Conservation (phyloP, 2,888 invertebrate species). For the Emmelina monodactyla region DNA sequence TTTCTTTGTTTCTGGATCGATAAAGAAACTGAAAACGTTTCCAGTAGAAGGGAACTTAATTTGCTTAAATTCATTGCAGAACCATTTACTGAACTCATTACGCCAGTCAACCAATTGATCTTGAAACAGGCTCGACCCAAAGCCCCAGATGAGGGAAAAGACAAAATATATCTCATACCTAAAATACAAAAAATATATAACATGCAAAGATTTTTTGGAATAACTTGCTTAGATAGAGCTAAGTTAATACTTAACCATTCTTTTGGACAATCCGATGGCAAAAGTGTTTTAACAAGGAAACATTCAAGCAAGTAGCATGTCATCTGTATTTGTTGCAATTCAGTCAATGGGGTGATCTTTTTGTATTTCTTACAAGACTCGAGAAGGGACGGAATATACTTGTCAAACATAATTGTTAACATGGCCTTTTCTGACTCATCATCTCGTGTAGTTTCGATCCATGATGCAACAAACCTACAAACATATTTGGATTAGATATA, state of each 20-base stretch:
- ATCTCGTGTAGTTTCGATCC: conserved; percentile 81
- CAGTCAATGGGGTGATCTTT: conserved; percentile 89
- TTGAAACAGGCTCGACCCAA: conserved; percentile 90
- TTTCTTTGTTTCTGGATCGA: conserved; percentile 85
- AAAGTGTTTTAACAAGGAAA: conserved; percentile 79
- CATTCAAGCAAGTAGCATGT: conserved; percentile 87
- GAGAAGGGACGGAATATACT: conserved; percentile 86
- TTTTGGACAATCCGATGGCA: conserved; percentile 89
- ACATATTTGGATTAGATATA: too few relatives aligned
- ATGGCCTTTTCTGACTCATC: conserved; percentile 79
- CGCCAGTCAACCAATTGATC: conserved; percentile 92
- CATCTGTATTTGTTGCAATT: conserved; percentile 88
- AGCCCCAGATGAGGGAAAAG: conserved; percentile 91
- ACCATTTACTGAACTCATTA: conserved; percentile 96
- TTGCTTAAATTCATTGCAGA: conserved; percentile 88
- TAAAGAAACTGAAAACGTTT: conserved; percentile 88
- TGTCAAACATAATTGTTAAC: conserved; percentile 88
- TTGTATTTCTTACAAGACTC: conserved; percentile 83
- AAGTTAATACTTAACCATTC: conserved; percentile 70
- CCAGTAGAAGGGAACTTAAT: conserved; percentile 86
- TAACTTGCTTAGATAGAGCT: neutral
- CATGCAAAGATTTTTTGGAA: too few relatives aligned
- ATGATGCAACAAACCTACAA: conserved; percentile 82
- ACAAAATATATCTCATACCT: conserved; percentile 92
- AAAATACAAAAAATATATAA: neutral